Percentiles rank a stretch among this genome's conserved stretches.
Evolutionary conservation across 2,888 invertebrate genomes (phyloP).

Genomic region (Camponotus fellah): DNA sequence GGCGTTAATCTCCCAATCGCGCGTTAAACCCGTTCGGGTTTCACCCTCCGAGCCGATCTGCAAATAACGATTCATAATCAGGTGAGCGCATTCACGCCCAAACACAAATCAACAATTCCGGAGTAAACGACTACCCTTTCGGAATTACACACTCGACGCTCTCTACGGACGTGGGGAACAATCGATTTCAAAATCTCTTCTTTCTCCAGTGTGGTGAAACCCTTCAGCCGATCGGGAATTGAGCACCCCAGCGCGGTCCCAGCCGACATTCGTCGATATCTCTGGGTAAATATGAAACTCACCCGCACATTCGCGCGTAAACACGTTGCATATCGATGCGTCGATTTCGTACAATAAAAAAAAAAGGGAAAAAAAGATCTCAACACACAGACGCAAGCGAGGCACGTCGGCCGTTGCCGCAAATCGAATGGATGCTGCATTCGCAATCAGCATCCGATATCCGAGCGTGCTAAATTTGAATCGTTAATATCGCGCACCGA

Average conservation of each 20-base stretch:
- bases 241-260: not conserved
- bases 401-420: slow-evolving; percentile 28
- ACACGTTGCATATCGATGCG: slow-evolving; percentile 27
- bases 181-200: slow-evolving; percentile 18
- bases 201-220: not conserved
- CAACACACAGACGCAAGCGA: slow-evolving; percentile 16
- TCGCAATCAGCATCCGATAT: slow-evolving; percentile 64
- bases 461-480: slow-evolving; percentile 70
- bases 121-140: slow-evolving; percentile 1
- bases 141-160: slow-evolving; percentile 1
- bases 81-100: slow-evolving; percentile 15
- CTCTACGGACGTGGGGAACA: not conserved
- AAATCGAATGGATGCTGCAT: slow-evolving; percentile 47
- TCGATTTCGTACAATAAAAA: slow-evolving; percentile 7
- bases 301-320: slow-evolving; percentile 11
- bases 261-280: not conserved
- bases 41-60: not conserved
- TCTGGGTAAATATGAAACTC: slow-evolving; percentile 33
- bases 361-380: not conserved
- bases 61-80: slow-evolving; percentile 39
- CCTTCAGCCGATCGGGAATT: slow-evolving; percentile 8
- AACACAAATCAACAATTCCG: slow-evolving; percentile 35
- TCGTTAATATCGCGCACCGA: slow-evolving; percentile 71
- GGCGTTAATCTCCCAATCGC: slow-evolving; percentile 38
- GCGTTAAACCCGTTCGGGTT: slow-evolving; percentile 24